Percentiles rank a stretch among this genome's conserved stretches.
phyloP scores from a whole-genome alignment of 2,797 vertebrate species.

The Microcaecilia unicolor region DNA sequence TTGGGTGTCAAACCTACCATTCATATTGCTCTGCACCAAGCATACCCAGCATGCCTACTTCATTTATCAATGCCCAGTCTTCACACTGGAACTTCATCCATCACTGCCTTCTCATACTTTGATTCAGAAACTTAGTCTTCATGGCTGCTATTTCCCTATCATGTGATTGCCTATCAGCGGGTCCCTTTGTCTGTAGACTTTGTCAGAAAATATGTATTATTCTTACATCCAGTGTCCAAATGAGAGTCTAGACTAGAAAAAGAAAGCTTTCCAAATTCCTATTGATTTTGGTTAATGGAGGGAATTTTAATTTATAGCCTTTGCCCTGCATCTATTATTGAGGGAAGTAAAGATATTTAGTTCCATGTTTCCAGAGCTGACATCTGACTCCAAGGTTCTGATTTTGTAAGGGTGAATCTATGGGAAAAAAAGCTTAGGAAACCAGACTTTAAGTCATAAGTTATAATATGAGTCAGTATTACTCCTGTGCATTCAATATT shows the following conservation, averaged over 20 bases:
- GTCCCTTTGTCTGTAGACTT: slow-evolving; percentile 28
- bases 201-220: slow-evolving; percentile 22
- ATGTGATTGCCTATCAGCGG: slow-evolving; percentile 20
- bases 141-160: slow-evolving; percentile 5
- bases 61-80: slow-evolving; percentile 35
- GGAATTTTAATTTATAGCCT: slow-evolving; percentile 33
- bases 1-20: slow-evolving; percentile 11
- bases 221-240: slow-evolving; percentile 29
- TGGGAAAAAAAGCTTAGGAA: too few species aligned
- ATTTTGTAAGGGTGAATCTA: too few species aligned
- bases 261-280: slow-evolving; percentile 18
- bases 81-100: slow-evolving; percentile 30
- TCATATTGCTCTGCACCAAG: slow-evolving; percentile 3
- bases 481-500: too few species aligned
- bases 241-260: slow-evolving; percentile 17
- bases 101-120: slow-evolving; percentile 34
- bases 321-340: slow-evolving; percentile 27
- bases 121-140: slow-evolving; percentile 13
- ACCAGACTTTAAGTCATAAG: too few species aligned
- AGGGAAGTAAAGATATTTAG: slow-evolving; percentile 36
- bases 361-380: slow-evolving; percentile 34
- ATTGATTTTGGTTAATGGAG: slow-evolving; percentile 38
- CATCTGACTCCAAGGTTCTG: too few species aligned
- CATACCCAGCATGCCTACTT: slow-evolving; percentile 17
- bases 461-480: too few species aligned